These are phyloP conservation scores for Cossypha niveicapilla DNA, from an alignment of 2,797 vertebrate species.

Conservation along the genomic window DNA sequence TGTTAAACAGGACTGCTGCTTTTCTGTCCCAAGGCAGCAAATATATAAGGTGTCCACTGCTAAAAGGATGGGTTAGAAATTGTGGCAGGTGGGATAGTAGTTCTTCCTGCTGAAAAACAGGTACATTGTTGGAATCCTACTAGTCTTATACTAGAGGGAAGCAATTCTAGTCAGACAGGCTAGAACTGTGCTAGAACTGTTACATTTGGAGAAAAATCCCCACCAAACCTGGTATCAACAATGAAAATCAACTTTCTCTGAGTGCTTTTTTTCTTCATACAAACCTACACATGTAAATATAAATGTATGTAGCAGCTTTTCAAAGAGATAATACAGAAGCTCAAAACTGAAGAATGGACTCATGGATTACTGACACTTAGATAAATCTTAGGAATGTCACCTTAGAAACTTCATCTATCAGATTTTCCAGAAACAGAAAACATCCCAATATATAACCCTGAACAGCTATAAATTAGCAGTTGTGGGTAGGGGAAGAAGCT, in stretches of 20 bases:
- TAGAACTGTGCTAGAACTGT: not conserved
- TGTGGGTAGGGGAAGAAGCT: not conserved
- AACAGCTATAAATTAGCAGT: not conserved
- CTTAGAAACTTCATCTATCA: not conserved
- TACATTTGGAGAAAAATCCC: accelerated
- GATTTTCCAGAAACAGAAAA: not conserved
- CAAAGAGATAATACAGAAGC: not conserved
- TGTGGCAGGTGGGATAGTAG: not conserved
- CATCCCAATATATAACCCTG: not conserved
- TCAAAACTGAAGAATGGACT: not conserved
- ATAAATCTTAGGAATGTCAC: not conserved
- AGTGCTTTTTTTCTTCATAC: not conserved
- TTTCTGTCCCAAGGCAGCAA: not conserved
- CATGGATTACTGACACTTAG: not conserved
- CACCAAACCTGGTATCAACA: not conserved
- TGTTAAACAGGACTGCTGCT: not conserved
- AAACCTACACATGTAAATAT: not conserved
- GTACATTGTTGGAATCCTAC: not conserved
- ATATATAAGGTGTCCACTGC: not conserved
- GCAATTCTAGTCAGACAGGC: not conserved
- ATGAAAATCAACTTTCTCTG: not conserved
- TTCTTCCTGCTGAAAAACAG: not conserved
- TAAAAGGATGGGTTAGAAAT: not conserved
- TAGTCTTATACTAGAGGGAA: not conserved
- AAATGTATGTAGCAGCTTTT: not conserved